Evolutionary conservation across 2,888 invertebrate genomes (phyloP).

Genomic region (Anoncus sp.): DNA sequence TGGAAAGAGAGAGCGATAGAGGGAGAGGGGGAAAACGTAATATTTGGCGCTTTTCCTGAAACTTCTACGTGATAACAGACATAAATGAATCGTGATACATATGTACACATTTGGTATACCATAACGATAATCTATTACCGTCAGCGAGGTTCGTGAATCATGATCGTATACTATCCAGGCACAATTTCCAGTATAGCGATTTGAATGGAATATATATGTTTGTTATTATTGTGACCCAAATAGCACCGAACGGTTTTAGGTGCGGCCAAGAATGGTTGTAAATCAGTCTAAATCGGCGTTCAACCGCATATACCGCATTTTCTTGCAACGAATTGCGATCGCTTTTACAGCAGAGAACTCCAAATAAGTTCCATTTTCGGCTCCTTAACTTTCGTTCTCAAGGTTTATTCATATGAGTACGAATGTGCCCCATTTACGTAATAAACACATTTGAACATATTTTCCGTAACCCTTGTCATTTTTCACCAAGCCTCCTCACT

Average conservation of each 20-base stretch:
- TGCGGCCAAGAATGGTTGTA: background rate
- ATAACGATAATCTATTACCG: no score
- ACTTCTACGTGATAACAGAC: no score
- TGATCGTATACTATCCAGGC: no score
- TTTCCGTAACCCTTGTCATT: background rate
- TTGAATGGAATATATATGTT: background rate
- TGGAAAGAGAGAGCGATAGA: no score
- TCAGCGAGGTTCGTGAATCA: no score
- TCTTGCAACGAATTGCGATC: slow-evolving; percentile 9
- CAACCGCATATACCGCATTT: background rate
- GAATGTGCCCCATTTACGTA: background rate
- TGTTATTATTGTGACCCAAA: slow-evolving; percentile 1
- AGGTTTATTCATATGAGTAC: no score
- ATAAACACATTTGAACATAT: background rate
- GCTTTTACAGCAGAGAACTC: background rate
- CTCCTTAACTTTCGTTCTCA: background rate
- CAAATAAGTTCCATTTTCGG: background rate
- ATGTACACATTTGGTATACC: no score
- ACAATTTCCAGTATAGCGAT: background rate
- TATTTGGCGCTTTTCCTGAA: no score
- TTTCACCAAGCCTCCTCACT: background rate
- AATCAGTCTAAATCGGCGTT: slow-evolving; percentile 13
- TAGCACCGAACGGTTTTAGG: background rate
- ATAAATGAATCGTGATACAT: no score
- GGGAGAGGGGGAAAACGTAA: no score